These are phyloP conservation scores for Moxostoma hubbsi DNA, from an alignment of 2,797 vertebrate genomes.

Conservation along the genomic window DNA sequence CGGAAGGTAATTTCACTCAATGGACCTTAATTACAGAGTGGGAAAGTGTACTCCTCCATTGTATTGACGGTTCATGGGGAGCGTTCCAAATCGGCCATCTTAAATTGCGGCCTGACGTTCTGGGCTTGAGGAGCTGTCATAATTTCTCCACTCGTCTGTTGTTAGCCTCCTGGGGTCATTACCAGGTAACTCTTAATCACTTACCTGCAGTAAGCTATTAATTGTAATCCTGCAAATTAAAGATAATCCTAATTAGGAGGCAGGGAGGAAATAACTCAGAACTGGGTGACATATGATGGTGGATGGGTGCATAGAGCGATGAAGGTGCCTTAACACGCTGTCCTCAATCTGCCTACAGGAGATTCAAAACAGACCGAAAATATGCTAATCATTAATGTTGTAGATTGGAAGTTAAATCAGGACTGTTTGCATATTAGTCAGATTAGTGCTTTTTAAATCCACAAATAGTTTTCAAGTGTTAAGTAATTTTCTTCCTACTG, in stretches of 20 bases:
- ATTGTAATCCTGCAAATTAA: slow-evolving; percentile 71
- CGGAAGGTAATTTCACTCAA: slow-evolving; percentile 82
- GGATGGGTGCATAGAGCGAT: slow-evolving; percentile 38
- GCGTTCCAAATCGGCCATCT: slow-evolving; percentile 66
- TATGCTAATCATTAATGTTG: slow-evolving; percentile 36
- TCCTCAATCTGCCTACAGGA: slow-evolving; percentile 47
- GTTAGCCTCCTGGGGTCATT: slow-evolving; percentile 65
- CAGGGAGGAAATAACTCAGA: slow-evolving; percentile 63
- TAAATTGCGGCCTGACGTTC: slow-evolving; percentile 69
- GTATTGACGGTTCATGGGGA: slow-evolving; percentile 69
- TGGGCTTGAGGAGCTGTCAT: slow-evolving; percentile 66
- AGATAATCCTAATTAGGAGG: slow-evolving; percentile 71
- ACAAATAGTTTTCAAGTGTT: slow-evolving; percentile 14
- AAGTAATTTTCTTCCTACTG: slow-evolving; percentile 20
- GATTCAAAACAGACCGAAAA: slow-evolving; percentile 30
- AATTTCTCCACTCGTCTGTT: slow-evolving; percentile 63
- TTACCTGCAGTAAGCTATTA: slow-evolving; percentile 72
- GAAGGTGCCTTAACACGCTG: slow-evolving; percentile 43
- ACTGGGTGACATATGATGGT: slow-evolving; percentile 47
- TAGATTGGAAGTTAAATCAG: slow-evolving; percentile 33
- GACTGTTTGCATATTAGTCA: slow-evolving; percentile 15
- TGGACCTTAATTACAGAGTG: slow-evolving; percentile 83
- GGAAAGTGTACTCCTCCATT: slow-evolving; percentile 74
- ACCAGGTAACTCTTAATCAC: slow-evolving; percentile 71
- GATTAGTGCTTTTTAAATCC: slow-evolving; percentile 28